Percentiles rank a stretch among this genome's conserved stretches.
These are phyloP conservation scores for Chesias legatella DNA, from an alignment of 2,888 invertebrate genomes.

Conservation along the genomic window DNA sequence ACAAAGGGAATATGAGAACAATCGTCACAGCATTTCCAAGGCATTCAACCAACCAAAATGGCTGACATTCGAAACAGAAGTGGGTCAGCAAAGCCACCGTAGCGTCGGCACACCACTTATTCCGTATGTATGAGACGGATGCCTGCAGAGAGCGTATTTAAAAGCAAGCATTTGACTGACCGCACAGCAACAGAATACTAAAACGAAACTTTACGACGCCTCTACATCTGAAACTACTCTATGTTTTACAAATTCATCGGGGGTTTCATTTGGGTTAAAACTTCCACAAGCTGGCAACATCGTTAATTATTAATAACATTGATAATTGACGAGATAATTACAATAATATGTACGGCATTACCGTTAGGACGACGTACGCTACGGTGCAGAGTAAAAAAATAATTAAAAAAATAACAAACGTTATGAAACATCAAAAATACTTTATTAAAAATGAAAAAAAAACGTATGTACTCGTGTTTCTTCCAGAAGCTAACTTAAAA, in stretches of 20 bases:
- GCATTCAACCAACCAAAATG: conserved; percentile 26
- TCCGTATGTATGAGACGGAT: conserved; percentile 68
- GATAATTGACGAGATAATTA: too few relatives aligned
- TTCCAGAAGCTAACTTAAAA: too few relatives aligned
- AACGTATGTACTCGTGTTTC: too few relatives aligned
- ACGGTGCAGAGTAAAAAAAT: too few relatives aligned
- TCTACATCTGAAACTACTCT: conserved; percentile 24
- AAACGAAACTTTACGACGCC: conserved; percentile 37
- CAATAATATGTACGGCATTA: too few relatives aligned
- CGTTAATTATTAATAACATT: conserved; percentile 3
- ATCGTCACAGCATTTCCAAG: conserved; percentile 25
- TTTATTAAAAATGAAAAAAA: too few relatives aligned
- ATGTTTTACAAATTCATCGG: conserved; percentile 23
- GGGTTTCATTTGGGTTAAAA: conserved; percentile 11
- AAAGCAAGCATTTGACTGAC: conserved; percentile 64
- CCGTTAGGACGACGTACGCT: too few relatives aligned
- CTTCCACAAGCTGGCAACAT: conserved; percentile 9
- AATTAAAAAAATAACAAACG: too few relatives aligned
- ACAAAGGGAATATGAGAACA: conserved; percentile 29
- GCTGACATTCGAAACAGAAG: conserved; percentile 34
- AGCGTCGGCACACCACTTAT: conserved; percentile 46
- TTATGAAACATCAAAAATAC: too few relatives aligned
- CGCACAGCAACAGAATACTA: conserved; percentile 50
- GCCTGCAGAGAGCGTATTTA: conserved; percentile 57
- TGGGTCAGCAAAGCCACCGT: conserved; percentile 40